Percentiles rank a stretch among this genome's conserved stretches.
Conservation (phyloP, 2,113 vertebrate genomes). For the Daboia siamensis region DNA sequence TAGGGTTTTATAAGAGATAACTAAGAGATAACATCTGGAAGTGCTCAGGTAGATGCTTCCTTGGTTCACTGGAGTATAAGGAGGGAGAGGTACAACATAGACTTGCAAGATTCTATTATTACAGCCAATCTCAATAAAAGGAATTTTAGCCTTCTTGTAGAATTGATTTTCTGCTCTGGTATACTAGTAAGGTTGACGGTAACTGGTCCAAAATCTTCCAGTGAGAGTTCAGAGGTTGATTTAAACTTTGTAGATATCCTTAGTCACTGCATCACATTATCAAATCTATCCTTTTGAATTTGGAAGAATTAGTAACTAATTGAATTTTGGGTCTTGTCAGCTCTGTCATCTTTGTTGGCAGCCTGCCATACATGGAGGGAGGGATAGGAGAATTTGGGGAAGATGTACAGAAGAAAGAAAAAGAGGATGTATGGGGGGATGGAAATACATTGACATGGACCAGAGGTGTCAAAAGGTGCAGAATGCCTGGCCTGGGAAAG, state of each 20-base stretch:
- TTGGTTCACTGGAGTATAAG: neutral
- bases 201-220: neutral
- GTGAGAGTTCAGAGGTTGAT: neutral
- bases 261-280: neutral
- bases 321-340: neutral
- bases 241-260: neutral
- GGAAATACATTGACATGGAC: neutral
- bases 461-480: neutral
- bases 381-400: neutral
- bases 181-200: neutral
- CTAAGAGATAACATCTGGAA: neutral
- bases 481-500: neutral
- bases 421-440: neutral
- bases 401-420: neutral
- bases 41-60: neutral
- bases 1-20: no score
- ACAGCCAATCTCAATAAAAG: neutral
- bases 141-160: neutral
- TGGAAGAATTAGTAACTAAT: neutral
- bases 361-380: neutral
- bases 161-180: neutral
- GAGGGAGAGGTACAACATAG: neutral
- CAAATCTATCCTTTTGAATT: neutral
- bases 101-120: neutral
- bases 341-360: neutral